Conservation (phyloP, 2,797 vertebrate genomes). For the Semotilus atromaculatus region DNA sequence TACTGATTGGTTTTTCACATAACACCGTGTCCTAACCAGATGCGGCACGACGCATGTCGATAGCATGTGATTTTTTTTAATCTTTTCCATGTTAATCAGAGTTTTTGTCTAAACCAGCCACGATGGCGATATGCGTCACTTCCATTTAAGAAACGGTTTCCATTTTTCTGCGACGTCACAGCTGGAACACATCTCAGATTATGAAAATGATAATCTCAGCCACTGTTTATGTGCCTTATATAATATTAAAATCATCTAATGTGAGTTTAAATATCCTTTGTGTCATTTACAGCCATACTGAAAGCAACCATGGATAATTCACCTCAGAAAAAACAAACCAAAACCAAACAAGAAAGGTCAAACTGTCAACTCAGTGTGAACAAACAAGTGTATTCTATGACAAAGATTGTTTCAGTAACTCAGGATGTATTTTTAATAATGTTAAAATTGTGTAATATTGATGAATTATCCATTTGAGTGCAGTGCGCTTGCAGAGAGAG, state of each 20-base stretch:
- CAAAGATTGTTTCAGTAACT: neutral
- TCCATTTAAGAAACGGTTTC: neutral
- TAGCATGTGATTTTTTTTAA: too few relatives aligned
- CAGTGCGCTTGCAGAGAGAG: too few relatives aligned
- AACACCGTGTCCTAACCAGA: neutral
- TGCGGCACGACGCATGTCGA: rapidly evolving
- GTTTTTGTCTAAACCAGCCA: neutral
- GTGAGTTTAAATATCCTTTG: neutral
- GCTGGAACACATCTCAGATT: too few relatives aligned
- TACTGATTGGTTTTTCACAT: neutral
- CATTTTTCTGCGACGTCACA: neutral
- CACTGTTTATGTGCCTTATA: too few relatives aligned
- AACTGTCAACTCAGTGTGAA: neutral
- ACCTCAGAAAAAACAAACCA: neutral
- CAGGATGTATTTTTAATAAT: neutral
- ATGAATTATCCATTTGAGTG: too few relatives aligned
- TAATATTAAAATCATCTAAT: too few relatives aligned
- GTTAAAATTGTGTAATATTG: neutral
- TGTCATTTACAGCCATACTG: neutral
- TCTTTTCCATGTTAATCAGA: neutral
- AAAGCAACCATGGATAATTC: neutral
- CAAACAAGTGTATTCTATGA: too few relatives aligned
- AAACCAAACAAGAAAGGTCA: too few relatives aligned
- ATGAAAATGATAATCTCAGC: too few relatives aligned
- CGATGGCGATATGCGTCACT: neutral